Base-by-base conservation (phyloP, 2,797 vertebrate species). In the Nyctalus aviator region DNA sequence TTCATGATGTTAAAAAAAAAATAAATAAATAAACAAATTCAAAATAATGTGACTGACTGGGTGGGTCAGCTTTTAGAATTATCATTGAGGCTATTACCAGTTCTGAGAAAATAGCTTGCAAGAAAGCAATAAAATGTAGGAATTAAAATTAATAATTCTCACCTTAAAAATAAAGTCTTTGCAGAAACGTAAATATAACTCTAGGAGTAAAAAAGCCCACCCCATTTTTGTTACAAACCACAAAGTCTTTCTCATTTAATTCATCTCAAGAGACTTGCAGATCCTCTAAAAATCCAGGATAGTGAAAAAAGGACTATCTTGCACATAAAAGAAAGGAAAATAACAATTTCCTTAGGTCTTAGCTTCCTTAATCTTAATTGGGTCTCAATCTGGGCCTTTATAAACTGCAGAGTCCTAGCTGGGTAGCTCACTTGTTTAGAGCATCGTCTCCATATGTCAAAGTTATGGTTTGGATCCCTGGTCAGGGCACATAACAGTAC, bases 91-190 rank as follows among this genome's bases (percentile, higher is more conserved):
- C 18, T 46, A 6, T 17, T 13, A 20, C 50, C n/a, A 75, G 18
- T 21, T 85, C 18, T 76, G 71, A 68, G 17, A 91, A 94, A 86
- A 84, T 50, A 83, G 32, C 32, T 86, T 81, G 5, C 84, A 91
- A 75, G 23, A 94, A 73, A 69, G 37, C 14, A 90, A 53, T 25
- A 57, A n/a, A 88, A 77, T 66, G 30, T 53, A 76, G 2, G 6
- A 79, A 57, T 91, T 88, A 77, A 90, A 95, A 69, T 89, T 18
- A 93, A 75, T 86, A 84, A 90, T 73, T 32, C 14, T 75, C 81
- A 69, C 27, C 77, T 94, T 77, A 85, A 48, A 92, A 87, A 77
- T 69, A 27, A 9, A 64, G 30, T 57, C 27, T 73, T 69, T 78
- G 18, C 27, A 77, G 92, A 90, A 82, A 21, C 32, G 84, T 23